A percentile compares a stretch with the other conserved stretches of the same genome.
Evolutionary conservation across 2,888 invertebrate genomes (phyloP).

Genomic region (Aelia acuminata): DNA sequence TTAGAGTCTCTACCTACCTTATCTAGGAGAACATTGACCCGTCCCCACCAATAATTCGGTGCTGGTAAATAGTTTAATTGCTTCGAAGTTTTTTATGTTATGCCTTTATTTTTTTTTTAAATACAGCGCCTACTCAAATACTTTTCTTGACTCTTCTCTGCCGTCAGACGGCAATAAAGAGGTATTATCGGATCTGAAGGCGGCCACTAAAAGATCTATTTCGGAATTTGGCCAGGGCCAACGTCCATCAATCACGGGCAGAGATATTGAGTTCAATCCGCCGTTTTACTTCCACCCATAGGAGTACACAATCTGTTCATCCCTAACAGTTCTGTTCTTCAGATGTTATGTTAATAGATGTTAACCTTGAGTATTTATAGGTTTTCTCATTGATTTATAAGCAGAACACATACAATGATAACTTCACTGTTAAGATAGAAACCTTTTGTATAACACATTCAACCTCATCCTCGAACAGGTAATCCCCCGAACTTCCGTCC

Average conservation of each 20-base stretch:
- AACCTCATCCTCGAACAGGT: too few species aligned
- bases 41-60: too few species aligned
- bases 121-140: too few species aligned
- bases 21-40: too few species aligned
- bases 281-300: not conserved
- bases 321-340: not conserved
- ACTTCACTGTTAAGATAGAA: not conserved
- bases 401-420: not conserved
- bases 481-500: too few species aligned
- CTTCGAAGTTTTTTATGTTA: too few species aligned
- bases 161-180: not conserved
- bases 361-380: not conserved
- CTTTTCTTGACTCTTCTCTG: not conserved
- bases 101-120: too few species aligned
- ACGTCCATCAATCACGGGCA: not conserved
- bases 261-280: not conserved
- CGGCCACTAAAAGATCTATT: not conserved
- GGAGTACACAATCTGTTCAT: not conserved
- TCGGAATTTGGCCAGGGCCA: not conserved
- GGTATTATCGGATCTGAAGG: not conserved
- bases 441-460: not conserved
- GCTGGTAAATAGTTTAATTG: too few species aligned
- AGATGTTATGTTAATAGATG: not conserved
- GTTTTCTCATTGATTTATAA: not conserved
- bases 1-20: too few species aligned